Evolutionary conservation across 2,888 invertebrate genomes (phyloP).

Genomic region (Diogma glabrata): DNA sequence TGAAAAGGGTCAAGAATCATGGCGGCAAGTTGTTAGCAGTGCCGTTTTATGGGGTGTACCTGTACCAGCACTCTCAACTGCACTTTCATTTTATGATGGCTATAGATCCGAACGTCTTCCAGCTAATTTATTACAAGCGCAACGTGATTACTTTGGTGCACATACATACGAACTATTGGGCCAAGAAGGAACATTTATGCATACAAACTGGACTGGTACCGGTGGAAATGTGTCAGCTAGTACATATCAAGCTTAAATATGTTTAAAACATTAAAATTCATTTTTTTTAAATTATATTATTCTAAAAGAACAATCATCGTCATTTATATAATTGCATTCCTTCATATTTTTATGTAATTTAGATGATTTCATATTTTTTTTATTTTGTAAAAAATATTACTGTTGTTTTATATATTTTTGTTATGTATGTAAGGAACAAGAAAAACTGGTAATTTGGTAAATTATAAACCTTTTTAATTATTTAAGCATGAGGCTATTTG

Average conservation of each 20-base stretch:
- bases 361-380: no score
- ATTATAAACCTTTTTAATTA: no score
- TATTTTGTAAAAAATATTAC: no score
- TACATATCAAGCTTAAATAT: slow-evolving; percentile 63
- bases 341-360: no score
- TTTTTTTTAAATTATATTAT: no score
- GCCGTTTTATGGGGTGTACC: slow-evolving; percentile 75
- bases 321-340: no score
- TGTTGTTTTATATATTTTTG: no score
- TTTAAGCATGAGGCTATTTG: no score
- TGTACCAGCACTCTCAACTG: slow-evolving; percentile 84
- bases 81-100: slow-evolving; percentile 95
- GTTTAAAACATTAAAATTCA: no score
- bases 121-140: slow-evolving; percentile 93
- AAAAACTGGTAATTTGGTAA: no score
- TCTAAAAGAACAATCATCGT: no score
- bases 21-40: slow-evolving; percentile 71
- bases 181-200: slow-evolving; percentile 79
- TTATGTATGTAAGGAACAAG: no score
- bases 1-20: slow-evolving; percentile 64
- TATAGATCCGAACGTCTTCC: slow-evolving; percentile 78
- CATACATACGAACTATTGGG: slow-evolving; percentile 90
- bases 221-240: slow-evolving; percentile 94
- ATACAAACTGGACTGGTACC: slow-evolving; percentile 99
- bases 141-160: slow-evolving; percentile 97